These are phyloP conservation scores for Helarctos malayanus DNA, from an alignment of 2,797 vertebrate species.

Conservation along the genomic window DNA sequence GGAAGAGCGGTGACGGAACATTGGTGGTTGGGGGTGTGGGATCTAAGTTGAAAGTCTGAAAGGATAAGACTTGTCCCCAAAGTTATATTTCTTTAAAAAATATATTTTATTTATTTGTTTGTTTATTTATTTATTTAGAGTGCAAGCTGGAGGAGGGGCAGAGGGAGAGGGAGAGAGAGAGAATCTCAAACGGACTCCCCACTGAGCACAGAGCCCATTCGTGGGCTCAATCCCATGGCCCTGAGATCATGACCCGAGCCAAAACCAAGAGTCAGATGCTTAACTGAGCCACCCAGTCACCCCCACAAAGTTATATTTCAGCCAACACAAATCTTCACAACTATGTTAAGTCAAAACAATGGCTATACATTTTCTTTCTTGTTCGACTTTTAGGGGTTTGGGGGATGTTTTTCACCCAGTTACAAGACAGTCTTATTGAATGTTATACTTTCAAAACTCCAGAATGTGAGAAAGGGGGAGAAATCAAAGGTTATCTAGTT, in stretches of 20 bases:
- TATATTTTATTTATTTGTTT: not conserved
- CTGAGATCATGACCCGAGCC: not conserved
- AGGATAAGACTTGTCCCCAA: not conserved
- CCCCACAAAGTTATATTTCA: not conserved
- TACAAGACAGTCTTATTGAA: not conserved
- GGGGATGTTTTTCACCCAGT: not conserved
- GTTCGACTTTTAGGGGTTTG: not conserved
- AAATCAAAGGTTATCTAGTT: not conserved
- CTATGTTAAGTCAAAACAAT: not conserved
- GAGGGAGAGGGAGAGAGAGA: not conserved
- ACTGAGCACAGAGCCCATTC: not conserved
- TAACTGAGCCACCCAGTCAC: not conserved
- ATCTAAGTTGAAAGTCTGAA: not conserved
- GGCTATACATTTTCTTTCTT: not conserved
- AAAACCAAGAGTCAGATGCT: not conserved
- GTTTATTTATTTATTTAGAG: not conserved
- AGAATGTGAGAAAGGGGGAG: not conserved
- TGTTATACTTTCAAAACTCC: conserved; percentile 3
- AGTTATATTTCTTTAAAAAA: not conserved
- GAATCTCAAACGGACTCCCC: not conserved
- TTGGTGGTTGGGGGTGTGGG: not conserved
- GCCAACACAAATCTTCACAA: not conserved
- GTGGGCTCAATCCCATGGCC: not conserved
- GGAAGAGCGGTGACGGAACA: not conserved
- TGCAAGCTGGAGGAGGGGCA: not conserved